phyloP scores from a whole-genome alignment of 2,113 vertebrate species.

The Heterocephalus glaber region DNA sequence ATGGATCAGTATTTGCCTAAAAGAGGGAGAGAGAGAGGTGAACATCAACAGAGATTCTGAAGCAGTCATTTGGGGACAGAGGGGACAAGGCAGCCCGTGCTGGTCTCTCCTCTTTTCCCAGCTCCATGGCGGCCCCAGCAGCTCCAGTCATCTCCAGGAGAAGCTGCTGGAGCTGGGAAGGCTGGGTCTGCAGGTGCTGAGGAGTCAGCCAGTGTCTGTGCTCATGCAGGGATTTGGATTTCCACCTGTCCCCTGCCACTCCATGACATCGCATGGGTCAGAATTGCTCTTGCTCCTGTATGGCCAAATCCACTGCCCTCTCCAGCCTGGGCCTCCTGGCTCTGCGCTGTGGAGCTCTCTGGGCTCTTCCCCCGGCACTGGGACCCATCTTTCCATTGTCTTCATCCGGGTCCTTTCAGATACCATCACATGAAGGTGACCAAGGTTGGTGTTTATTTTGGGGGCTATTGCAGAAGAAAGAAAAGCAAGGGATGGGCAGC shows the following conservation, averaged over 20 bases:
- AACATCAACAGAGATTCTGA: neutral
- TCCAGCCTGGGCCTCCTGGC: accelerated
- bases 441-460: neutral
- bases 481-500: accelerated
- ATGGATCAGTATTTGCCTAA: neutral
- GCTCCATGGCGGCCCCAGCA: accelerated
- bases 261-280: too few species aligned
- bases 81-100: accelerated
- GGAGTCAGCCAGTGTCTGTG: accelerated
- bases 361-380: neutral
- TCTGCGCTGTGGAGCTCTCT: neutral
- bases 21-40: neutral
- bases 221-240: neutral
- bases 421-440: accelerated
- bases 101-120: too few species aligned
- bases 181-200: accelerated
- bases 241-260: accelerated
- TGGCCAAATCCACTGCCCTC: accelerated
- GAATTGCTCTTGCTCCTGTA: neutral
- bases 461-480: neutral
- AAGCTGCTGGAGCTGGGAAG: neutral
- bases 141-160: accelerated
- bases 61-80: accelerated
- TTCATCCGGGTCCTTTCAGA: neutral
- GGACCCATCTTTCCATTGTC: neutral